phyloP scores from a whole-genome alignment of 2,888 invertebrate species.

The Augochlorella aurata region DNA sequence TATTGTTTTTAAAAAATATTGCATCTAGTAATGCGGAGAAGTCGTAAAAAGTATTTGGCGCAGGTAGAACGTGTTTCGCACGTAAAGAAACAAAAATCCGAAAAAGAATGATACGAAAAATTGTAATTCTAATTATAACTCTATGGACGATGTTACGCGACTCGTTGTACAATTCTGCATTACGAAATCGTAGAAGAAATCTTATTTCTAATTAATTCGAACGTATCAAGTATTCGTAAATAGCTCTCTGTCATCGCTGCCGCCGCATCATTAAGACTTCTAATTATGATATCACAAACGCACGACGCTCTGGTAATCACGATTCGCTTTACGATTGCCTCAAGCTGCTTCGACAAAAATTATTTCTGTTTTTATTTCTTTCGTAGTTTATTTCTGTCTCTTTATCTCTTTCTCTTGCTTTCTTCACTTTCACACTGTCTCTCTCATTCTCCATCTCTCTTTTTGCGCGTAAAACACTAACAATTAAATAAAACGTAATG shows the following conservation, averaged over 20 bases:
- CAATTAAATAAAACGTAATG: slow-evolving; percentile 49
- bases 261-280: slow-evolving; percentile 49
- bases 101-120: slow-evolving; percentile 31
- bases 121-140: slow-evolving; percentile 55
- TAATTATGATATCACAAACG: slow-evolving; percentile 59
- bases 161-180: slow-evolving; percentile 52
- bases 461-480: slow-evolving; percentile 44
- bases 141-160: slow-evolving; percentile 56
- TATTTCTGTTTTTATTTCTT: slow-evolving; percentile 27
- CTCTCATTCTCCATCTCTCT: slow-evolving; percentile 26
- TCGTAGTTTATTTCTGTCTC: slow-evolving; percentile 20
- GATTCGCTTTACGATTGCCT: slow-evolving; percentile 56
- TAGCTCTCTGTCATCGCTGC: slow-evolving; percentile 49
- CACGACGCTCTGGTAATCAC: slow-evolving; percentile 50
- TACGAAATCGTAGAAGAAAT: slow-evolving; percentile 44
- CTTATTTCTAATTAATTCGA: slow-evolving; percentile 59
- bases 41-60: slow-evolving; percentile 48
- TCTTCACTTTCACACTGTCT: slow-evolving; percentile 16
- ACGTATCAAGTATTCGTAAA: slow-evolving; percentile 58
- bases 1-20: slow-evolving; percentile 54
- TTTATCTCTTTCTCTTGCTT: slow-evolving; percentile 1
- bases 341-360: slow-evolving; percentile 53
- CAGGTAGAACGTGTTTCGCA: slow-evolving; percentile 62
- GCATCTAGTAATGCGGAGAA: slow-evolving; percentile 53
- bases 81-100: slow-evolving; percentile 35